These are phyloP conservation scores for Athripsodes cinereus DNA, from an alignment of 2,888 invertebrate genomes.

Conservation along the genomic window DNA sequence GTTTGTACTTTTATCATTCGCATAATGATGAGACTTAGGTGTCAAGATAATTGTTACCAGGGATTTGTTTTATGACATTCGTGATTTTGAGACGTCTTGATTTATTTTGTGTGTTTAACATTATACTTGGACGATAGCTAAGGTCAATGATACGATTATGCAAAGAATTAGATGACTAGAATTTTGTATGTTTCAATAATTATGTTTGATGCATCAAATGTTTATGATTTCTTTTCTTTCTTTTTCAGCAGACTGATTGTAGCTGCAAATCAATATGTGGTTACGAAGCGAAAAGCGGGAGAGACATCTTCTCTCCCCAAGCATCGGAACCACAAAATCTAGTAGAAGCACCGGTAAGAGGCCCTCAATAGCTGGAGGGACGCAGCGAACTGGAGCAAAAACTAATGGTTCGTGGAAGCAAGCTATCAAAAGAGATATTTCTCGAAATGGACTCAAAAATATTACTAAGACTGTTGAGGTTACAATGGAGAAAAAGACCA, in stretches of 20 bases:
- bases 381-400: slow-evolving; percentile 21
- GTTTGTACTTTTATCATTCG: too few relatives aligned
- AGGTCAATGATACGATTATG: too few relatives aligned
- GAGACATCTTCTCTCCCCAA: slow-evolving; percentile 41
- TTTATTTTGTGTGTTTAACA: too few relatives aligned
- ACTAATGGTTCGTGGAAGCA: slow-evolving; percentile 39
- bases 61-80: too few relatives aligned
- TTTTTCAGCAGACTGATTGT: slow-evolving; percentile 3
- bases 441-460: slow-evolving; percentile 39
- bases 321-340: slow-evolving; percentile 14
- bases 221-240: background rate
- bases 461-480: slow-evolving; percentile 13
- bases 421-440: slow-evolving; percentile 36
- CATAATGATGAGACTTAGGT: too few relatives aligned
- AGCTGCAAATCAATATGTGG: slow-evolving; percentile 49
- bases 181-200: too few relatives aligned
- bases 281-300: slow-evolving; percentile 61
- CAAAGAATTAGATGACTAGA: too few relatives aligned
- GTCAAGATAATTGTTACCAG: too few relatives aligned
- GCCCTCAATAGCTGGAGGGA: slow-evolving; percentile 4
- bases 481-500: slow-evolving; percentile 19
- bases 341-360: slow-evolving; percentile 17
- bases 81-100: too few relatives aligned
- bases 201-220: too few relatives aligned
- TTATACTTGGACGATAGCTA: too few relatives aligned